phyloP scores from a whole-genome alignment of 1,140 invertebrate genomes.

The Drosophila lowei region DNA sequence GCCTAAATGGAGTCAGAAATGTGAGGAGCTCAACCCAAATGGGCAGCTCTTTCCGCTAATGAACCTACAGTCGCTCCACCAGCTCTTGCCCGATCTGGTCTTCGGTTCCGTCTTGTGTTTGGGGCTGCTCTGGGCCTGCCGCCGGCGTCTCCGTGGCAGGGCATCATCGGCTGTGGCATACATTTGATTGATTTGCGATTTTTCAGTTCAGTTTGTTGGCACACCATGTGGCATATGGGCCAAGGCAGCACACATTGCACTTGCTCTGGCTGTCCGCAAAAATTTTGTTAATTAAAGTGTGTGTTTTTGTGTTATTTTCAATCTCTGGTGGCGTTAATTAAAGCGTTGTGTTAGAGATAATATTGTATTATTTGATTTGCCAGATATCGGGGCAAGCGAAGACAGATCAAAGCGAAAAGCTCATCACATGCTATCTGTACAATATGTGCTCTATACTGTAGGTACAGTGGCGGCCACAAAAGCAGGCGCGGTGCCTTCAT shows the following conservation, averaged over 20 bases:
- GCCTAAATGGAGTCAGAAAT: slow-evolving; percentile 35
- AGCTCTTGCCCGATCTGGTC: slow-evolving; percentile 40
- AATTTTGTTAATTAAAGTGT: slow-evolving; percentile 16
- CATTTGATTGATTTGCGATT: slow-evolving; percentile 58
- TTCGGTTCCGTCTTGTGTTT: slow-evolving; percentile 52
- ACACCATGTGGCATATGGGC: slow-evolving; percentile 32
- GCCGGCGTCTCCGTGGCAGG: slow-evolving; percentile 43
- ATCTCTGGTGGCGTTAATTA: slow-evolving; percentile 57
- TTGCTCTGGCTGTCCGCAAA: slow-evolving; percentile 16
- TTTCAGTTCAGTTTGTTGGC: slow-evolving; percentile 27
- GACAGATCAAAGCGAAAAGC: slow-evolving; percentile 36
- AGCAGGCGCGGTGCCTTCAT: slow-evolving; percentile 18
- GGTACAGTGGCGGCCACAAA: slow-evolving; percentile 46
- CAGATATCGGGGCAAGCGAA: slow-evolving; percentile 9
- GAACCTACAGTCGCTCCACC: slow-evolving; percentile 76
- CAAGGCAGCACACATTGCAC: slow-evolving; percentile 65
- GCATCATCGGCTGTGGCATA: slow-evolving; percentile 62
- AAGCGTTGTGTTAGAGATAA: slow-evolving; percentile 50
- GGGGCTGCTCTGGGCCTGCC: slow-evolving; percentile 31
- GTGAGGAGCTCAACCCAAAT: slow-evolving; percentile 18
- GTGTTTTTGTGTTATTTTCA: slow-evolving; percentile 18
- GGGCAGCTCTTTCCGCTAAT: slow-evolving; percentile 40
- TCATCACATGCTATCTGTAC: slow-evolving; percentile 54
- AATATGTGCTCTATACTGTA: no score
- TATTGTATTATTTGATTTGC: slow-evolving; percentile 61